Percentiles rank a stretch among this genome's conserved stretches.
phyloP scores from a whole-genome alignment of 2,888 invertebrate species.

The Rhagonycha lutea region DNA sequence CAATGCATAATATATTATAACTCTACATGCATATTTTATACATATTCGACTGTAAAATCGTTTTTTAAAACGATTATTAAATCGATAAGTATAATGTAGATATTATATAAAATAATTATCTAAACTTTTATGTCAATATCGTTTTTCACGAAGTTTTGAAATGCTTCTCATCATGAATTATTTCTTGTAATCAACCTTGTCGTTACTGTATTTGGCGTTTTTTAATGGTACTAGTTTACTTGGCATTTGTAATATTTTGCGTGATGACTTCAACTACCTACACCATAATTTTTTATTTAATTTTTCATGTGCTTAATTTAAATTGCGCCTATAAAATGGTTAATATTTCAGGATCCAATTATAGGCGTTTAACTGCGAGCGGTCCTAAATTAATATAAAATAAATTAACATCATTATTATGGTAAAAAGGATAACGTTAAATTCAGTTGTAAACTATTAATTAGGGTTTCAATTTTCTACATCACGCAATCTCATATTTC shows the following conservation, averaged over 20 bases:
- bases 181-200: background rate
- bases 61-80: background rate
- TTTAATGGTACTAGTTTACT: background rate
- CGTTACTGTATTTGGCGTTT: background rate
- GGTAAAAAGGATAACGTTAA: conserved; percentile 36
- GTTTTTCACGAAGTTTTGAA: background rate
- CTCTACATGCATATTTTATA: background rate
- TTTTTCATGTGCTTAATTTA: background rate
- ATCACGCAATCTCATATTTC: conserved; percentile 20
- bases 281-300: conserved; percentile 5
- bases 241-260: background rate
- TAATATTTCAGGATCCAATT: background rate
- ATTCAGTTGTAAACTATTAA: conserved; percentile 32
- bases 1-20: background rate
- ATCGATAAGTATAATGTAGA: background rate
- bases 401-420: conserved; percentile 43
- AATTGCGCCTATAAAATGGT: background rate
- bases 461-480: conserved; percentile 16
- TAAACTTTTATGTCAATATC: background rate
- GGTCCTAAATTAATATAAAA: conserved; percentile 40
- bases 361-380: conserved; percentile 32
- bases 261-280: background rate
- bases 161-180: background rate
- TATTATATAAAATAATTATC: background rate
- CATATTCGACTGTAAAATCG: background rate